These are phyloP conservation scores for Euleptes europaea DNA, from an alignment of 2,113 vertebrate genomes.

Conservation along the genomic window DNA sequence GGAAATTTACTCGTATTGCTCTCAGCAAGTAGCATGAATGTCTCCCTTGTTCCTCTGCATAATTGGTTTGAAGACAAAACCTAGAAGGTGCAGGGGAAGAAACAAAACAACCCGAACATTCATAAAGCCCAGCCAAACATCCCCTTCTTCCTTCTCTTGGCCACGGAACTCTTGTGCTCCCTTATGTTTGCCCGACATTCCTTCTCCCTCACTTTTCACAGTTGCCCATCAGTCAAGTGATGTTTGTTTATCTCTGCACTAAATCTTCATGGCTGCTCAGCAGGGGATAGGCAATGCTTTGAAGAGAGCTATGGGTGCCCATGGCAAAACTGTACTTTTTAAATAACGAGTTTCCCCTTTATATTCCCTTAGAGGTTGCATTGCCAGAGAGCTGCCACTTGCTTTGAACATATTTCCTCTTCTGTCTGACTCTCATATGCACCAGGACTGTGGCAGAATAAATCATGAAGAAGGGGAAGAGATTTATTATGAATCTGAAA, in stretches of 20 bases:
- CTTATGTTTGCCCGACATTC: constrained; percentile 24
- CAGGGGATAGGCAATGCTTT: constrained; percentile 51
- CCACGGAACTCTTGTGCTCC: background rate
- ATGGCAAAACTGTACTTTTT: constrained; percentile 48
- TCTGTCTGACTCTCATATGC: constrained; percentile 1
- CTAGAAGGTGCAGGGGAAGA: constrained; percentile 39
- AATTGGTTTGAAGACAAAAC: constrained; percentile 68
- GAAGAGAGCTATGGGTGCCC: constrained; percentile 61
- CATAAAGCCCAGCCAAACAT: constrained; percentile 28
- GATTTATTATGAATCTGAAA: background rate
- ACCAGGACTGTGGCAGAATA: background rate
- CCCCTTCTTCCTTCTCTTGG: constrained; percentile 28
- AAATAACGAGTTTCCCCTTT: constrained; percentile 23
- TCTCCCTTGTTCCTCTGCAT: constrained; percentile 72
- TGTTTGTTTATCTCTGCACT: constrained; percentile 59
- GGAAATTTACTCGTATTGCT: constrained; percentile 72
- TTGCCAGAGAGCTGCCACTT: background rate
- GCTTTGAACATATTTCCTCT: constrained; percentile 42
- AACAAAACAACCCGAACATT: constrained; percentile 31
- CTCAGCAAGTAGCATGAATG: constrained; percentile 84
- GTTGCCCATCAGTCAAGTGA: constrained; percentile 44
- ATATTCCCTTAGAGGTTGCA: background rate
- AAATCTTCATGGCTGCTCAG: constrained; percentile 59
- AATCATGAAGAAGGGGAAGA: background rate
- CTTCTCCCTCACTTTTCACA: constrained; percentile 40